Conservation (phyloP, 2,888 invertebrate species). For the Desoria tigrina region DNA sequence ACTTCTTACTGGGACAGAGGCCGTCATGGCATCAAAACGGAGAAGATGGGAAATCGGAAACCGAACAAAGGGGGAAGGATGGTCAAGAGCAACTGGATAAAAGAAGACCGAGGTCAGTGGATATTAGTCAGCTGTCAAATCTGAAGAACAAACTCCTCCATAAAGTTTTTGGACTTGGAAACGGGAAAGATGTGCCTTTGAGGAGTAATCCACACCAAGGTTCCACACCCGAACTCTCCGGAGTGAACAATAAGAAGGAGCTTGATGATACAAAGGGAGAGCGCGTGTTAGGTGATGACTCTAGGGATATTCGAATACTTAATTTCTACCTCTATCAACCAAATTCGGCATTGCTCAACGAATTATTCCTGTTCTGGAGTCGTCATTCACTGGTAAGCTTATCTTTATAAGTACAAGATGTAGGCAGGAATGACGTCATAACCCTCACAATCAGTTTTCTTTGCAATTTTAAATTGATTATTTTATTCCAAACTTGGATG, state of each 20-base stretch:
- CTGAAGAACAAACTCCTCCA: constrained; percentile 30
- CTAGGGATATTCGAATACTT: constrained; percentile 25
- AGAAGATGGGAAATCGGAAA: constrained; percentile 1
- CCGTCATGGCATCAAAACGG: constrained; percentile 9
- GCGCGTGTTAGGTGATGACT: constrained; percentile 5
- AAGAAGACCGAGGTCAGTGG: constrained; percentile 36
- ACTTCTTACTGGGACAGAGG: constrained; percentile 21
- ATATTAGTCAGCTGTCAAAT: constrained; percentile 37
- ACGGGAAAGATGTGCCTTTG: background rate
- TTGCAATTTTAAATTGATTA: too few relatives aligned
- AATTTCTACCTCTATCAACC: constrained; percentile 51
- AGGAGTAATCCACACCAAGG: background rate
- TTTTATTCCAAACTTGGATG: background rate
- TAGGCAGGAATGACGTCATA: too few relatives aligned
- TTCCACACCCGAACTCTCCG: background rate
- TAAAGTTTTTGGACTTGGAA: background rate
- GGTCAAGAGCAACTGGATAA: constrained; percentile 8
- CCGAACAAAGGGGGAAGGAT: background rate
- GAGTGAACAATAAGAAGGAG: background rate
- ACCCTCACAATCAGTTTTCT: too few relatives aligned
- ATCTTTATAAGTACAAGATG: too few relatives aligned
- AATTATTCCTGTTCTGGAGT: constrained; percentile 51
- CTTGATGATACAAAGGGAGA: background rate
- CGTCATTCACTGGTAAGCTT: constrained; percentile 47
- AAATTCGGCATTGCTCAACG: constrained; percentile 49